These are phyloP conservation scores for Otus scops DNA, from an alignment of 2,797 vertebrate species.

Conservation along the genomic window DNA sequence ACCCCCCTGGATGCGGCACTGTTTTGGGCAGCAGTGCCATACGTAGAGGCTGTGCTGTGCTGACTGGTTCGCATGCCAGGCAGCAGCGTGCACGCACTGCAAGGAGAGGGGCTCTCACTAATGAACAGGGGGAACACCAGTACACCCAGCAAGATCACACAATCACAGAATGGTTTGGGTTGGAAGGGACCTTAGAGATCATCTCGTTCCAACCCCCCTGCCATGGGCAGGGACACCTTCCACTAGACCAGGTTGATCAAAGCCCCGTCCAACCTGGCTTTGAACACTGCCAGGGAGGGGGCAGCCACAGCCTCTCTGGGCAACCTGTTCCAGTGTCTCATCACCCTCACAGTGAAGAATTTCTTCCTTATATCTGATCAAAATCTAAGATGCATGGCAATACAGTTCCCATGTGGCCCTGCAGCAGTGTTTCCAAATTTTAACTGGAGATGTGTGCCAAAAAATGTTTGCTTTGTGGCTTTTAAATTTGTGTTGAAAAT, in stretches of 20 bases:
- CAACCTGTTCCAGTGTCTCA: too few relatives aligned
- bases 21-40: neutral
- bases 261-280: too few relatives aligned
- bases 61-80: accelerated
- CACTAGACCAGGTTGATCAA: too few relatives aligned
- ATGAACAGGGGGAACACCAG: neutral
- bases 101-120: neutral
- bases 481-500: neutral
- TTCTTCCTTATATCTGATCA: too few relatives aligned
- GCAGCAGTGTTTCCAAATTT: neutral
- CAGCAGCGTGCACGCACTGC: neutral
- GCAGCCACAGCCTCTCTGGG: too few relatives aligned
- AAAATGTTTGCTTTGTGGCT: neutral
- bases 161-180: too few relatives aligned
- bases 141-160: neutral
- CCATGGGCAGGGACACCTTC: too few relatives aligned
- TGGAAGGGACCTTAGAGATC: too few relatives aligned
- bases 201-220: too few relatives aligned
- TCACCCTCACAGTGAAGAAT: too few relatives aligned
- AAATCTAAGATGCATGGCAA: neutral
- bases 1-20: neutral
- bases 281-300: too few relatives aligned
- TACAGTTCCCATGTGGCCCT: neutral
- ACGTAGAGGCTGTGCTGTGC: accelerated
- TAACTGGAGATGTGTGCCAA: neutral